Conservation (phyloP, 2,113 vertebrate species). For the Sphyrna mokarran region DNA sequence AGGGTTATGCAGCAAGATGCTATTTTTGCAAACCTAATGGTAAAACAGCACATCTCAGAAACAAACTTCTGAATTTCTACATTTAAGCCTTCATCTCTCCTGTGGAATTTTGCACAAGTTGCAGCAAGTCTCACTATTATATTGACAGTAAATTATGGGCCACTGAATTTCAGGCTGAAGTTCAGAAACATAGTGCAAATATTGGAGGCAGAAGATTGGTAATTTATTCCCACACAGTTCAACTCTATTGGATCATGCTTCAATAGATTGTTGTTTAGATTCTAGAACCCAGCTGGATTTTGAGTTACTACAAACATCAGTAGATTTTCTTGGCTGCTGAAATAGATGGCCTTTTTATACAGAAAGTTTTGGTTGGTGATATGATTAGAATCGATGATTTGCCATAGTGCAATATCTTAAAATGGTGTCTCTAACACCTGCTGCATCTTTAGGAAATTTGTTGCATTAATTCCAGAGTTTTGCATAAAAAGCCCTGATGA, state of each 20-base stretch:
- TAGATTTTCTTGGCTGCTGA: not conserved
- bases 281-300: not conserved
- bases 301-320: not conserved
- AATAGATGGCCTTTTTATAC: not conserved
- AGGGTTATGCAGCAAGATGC: not conserved
- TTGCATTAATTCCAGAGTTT: not conserved
- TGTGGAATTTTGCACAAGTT: not conserved
- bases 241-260: not conserved
- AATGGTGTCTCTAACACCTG: not conserved
- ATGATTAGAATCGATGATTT: not conserved
- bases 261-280: not conserved
- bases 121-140: not conserved
- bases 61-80: not conserved
- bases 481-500: not conserved
- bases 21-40: not conserved
- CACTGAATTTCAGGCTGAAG: not conserved
- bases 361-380: not conserved
- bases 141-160: not conserved
- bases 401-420: not conserved
- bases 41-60: not conserved
- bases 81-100: not conserved
- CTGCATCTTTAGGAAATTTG: not conserved
- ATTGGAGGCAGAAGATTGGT: not conserved
- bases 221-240: not conserved
- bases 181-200: not conserved